phyloP scores from a whole-genome alignment of 1,140 invertebrate species.

The Macrobrachium nipponense region DNA sequence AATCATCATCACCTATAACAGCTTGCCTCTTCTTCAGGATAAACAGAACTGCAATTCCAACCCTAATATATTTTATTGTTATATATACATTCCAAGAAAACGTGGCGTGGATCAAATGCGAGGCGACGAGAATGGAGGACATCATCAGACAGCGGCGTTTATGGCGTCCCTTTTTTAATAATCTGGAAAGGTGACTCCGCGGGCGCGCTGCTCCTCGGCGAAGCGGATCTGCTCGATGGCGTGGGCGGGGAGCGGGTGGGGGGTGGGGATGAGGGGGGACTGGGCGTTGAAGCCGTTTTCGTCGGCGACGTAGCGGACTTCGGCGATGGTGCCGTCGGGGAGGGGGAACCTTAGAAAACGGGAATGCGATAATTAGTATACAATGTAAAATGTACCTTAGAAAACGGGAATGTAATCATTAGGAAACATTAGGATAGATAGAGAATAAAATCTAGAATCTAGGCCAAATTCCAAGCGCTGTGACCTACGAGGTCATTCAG shows the following conservation, averaged over 20 bases:
- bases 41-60: no score
- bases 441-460: background rate
- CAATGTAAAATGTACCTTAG: background rate
- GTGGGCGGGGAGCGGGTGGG: conserved; percentile 22
- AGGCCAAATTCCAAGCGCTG: background rate
- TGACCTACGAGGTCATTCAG: background rate
- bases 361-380: background rate
- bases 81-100: no score
- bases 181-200: conserved; percentile 8
- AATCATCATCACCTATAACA: no score
- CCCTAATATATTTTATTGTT: no score
- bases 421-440: background rate
- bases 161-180: no score
- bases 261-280: conserved; percentile 29
- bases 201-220: conserved; percentile 32
- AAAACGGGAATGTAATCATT: background rate
- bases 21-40: no score
- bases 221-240: conserved; percentile 32
- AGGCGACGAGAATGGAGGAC: no score
- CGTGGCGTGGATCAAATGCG: no score
- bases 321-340: conserved; percentile 28
- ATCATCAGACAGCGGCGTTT: no score
- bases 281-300: conserved; percentile 37
- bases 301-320: conserved; percentile 42
- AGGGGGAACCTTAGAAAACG: conserved; percentile 9